Conservation (phyloP, 92 coral and sea anemone species). For the Zoanthus solanderi region DNA sequence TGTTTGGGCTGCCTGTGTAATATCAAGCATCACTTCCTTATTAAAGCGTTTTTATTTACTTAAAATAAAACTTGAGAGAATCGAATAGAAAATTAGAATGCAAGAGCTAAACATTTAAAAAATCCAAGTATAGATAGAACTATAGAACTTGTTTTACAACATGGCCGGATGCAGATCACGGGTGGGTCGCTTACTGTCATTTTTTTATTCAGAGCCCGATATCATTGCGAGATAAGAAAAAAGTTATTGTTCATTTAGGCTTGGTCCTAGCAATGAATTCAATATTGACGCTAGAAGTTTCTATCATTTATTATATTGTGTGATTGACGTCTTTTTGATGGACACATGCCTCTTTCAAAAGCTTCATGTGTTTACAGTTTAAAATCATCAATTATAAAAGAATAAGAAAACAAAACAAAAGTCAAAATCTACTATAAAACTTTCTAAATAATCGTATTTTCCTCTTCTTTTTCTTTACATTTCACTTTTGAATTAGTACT, state of each 20-base stretch:
- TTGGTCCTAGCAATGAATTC: not conserved
- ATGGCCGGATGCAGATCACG: not conserved
- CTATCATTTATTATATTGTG: not conserved
- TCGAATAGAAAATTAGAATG: not conserved
- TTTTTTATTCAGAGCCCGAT: not conserved
- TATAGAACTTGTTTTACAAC: not conserved
- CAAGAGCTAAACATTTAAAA: not conserved
- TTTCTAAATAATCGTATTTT: not conserved
- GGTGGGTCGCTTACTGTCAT: not conserved
- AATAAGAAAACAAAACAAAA: not conserved
- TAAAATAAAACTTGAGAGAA: not conserved
- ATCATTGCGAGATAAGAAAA: not conserved
- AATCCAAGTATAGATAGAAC: not conserved
- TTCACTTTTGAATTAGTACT: not conserved
- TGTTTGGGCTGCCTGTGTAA: too few relatives aligned
- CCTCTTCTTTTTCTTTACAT: not conserved
- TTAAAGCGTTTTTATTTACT: not conserved
- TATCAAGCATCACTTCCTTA: not conserved
- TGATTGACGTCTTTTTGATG: conserved; percentile 27
- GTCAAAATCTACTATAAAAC: too few relatives aligned
- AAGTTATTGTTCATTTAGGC: not conserved
- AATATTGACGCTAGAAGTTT: not conserved
- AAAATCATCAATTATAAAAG: conserved; percentile 30
- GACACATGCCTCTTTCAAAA: conserved; percentile 16
- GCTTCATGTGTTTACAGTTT: conserved; percentile 13